Percentiles rank a stretch among this genome's conserved stretches.
Conservation (phyloP, 1,140 invertebrate species). For the Drosophila watanabei region DNA sequence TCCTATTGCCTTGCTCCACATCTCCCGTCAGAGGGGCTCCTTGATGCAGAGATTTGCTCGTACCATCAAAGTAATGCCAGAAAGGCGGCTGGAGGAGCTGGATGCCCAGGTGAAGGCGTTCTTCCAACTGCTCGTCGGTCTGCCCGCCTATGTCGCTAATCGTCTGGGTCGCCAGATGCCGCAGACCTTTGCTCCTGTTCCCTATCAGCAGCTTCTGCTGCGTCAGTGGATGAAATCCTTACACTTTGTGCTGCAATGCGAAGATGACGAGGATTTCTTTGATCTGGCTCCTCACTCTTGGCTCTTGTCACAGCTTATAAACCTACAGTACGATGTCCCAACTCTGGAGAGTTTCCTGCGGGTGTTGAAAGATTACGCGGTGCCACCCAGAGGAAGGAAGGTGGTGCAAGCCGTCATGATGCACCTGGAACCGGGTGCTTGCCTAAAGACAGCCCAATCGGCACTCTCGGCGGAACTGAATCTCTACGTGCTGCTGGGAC, state of each 20-base stretch:
- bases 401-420: conserved; percentile 78
- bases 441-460: conserved; percentile 83
- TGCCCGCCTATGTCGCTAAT: conserved; percentile 90
- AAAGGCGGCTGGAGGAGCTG: conserved; percentile 52
- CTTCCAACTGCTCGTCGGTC: conserved; percentile 88
- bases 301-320: conserved; percentile 88
- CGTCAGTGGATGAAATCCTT: conserved; percentile 88
- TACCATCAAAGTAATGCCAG: conserved; percentile 64
- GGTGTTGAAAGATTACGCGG: conserved; percentile 85
- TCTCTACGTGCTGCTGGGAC: conserved; percentile 84
- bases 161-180: conserved; percentile 87
- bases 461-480: conserved; percentile 74
- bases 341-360: conserved; percentile 68
- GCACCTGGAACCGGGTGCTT: conserved; percentile 85
- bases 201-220: conserved; percentile 88
- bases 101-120: conserved; percentile 81
- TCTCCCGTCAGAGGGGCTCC: conserved; percentile 44
- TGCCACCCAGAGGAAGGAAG: conserved; percentile 14
- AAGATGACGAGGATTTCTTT: conserved; percentile 67
- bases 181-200: conserved; percentile 87
- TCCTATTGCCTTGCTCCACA: conserved; percentile 59
- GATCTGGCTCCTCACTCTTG: conserved; percentile 86
- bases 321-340: conserved; percentile 83
- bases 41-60: conserved; percentile 57
- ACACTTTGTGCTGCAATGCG: conserved; percentile 86